Evolutionary conservation across 2,888 invertebrate species (phyloP).

Genomic region (Saturnia japonica): DNA sequence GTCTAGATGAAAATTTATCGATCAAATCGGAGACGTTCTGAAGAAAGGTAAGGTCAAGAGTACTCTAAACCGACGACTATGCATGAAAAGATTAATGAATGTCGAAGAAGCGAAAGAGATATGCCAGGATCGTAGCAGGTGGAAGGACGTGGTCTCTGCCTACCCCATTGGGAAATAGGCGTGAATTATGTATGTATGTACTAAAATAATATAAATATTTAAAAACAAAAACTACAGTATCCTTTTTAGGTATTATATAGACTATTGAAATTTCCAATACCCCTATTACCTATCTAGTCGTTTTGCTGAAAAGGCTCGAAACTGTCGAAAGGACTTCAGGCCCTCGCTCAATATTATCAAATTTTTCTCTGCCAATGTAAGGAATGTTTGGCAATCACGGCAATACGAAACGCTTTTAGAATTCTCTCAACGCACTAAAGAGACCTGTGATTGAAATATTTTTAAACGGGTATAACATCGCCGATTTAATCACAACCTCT

Average conservation of each 20-base stretch:
- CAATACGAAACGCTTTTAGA: not conserved
- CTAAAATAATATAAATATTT: too few species aligned
- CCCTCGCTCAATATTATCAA: not conserved
- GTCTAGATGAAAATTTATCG: too few species aligned
- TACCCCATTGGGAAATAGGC: too few species aligned
- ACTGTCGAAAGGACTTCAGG: not conserved
- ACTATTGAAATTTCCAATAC: not conserved
- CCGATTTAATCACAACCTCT: not conserved
- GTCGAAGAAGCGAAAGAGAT: too few species aligned
- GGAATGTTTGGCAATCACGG: slow-evolving; percentile 9
- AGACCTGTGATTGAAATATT: not conserved
- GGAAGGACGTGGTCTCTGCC: too few species aligned
- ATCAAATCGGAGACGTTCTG: too few species aligned
- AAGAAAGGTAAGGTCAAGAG: too few species aligned
- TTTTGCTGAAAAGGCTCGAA: not conserved
- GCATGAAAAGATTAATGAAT: too few species aligned
- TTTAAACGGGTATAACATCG: not conserved
- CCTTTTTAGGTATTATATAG: not conserved
- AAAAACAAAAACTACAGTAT: not conserved
- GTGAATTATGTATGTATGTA: too few species aligned
- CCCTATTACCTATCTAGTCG: not conserved
- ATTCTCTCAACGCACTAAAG: not conserved
- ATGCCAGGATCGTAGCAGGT: too few species aligned
- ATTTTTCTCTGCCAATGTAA: slow-evolving; percentile 15
- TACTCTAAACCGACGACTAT: too few species aligned